Percentiles rank a stretch among this genome's conserved stretches.
These are phyloP conservation scores for Leuciscus idus DNA, from an alignment of 2,113 vertebrate species.

Conservation along the genomic window DNA sequence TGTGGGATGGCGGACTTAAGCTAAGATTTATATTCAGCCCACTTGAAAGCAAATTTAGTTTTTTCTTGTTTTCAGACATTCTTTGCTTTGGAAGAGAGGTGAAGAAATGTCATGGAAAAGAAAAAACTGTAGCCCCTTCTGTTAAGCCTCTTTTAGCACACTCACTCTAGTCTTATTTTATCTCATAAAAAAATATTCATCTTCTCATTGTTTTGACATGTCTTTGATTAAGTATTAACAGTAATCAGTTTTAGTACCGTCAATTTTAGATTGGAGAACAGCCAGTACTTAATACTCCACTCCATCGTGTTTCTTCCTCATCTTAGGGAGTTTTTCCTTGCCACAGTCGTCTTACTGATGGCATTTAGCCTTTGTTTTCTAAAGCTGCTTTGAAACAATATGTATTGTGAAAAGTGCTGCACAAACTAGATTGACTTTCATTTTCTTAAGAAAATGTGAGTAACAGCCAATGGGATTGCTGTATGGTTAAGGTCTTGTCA, in stretches of 20 bases:
- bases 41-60: neutral
- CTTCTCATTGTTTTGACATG: neutral
- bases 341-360: neutral
- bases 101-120: neutral
- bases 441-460: neutral
- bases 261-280: slow-evolving; percentile 9
- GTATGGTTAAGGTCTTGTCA: too few species aligned
- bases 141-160: neutral
- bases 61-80: slow-evolving; percentile 1
- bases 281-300: neutral
- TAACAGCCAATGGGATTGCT: too few species aligned
- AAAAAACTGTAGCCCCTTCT: neutral
- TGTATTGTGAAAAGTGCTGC: neutral
- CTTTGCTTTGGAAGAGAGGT: neutral
- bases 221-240: neutral
- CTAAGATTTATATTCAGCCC: slow-evolving; percentile 6
- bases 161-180: neutral
- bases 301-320: neutral
- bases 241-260: neutral
- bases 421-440: neutral
- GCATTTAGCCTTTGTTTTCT: neutral
- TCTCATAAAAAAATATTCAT: slow-evolving; percentile 40
- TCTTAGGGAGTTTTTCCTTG: neutral
- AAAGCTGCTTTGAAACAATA: neutral
- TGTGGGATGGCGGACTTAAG: neutral